Conservation (phyloP, 2,113 vertebrate species). For the Terrapene triunguis region DNA sequence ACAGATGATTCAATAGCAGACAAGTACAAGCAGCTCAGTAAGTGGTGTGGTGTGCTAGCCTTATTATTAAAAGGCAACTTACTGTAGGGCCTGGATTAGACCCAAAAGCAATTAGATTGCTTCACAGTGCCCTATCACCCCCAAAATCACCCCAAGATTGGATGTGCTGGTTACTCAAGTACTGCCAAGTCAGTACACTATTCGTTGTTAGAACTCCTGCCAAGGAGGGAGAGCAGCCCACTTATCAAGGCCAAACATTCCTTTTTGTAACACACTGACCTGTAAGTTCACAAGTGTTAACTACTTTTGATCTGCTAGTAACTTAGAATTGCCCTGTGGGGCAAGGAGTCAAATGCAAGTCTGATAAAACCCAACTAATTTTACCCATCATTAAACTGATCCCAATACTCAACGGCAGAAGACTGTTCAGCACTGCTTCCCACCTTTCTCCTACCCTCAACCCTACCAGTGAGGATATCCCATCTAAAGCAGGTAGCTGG, state of each 20-base stretch:
- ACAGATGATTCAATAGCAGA: not conserved
- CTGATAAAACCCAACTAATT: not conserved
- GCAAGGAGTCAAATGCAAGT: not conserved
- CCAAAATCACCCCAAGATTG: no score
- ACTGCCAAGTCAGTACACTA: not conserved
- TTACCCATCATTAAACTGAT: not conserved
- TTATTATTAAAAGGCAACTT: not conserved
- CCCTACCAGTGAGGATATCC: not conserved
- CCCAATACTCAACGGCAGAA: not conserved
- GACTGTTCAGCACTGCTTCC: not conserved
- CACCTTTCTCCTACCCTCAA: not conserved
- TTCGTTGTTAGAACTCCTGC: not conserved
- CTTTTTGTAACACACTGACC: not conserved
- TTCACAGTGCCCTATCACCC: not conserved
- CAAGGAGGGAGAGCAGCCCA: not conserved
- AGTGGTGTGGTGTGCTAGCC: not conserved
- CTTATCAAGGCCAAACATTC: not conserved
- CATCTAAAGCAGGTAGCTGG: not conserved
- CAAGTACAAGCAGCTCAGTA: not conserved
- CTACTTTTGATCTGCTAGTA: no score
- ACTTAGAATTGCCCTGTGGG: not conserved
- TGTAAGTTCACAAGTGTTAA: not conserved
- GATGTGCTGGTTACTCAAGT: not conserved
- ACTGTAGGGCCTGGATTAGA: not conserved
- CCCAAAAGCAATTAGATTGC: not conserved